Evolutionary conservation across 2,113 vertebrate genomes (phyloP).

Genomic region (Proterorhinus semilunaris): DNA sequence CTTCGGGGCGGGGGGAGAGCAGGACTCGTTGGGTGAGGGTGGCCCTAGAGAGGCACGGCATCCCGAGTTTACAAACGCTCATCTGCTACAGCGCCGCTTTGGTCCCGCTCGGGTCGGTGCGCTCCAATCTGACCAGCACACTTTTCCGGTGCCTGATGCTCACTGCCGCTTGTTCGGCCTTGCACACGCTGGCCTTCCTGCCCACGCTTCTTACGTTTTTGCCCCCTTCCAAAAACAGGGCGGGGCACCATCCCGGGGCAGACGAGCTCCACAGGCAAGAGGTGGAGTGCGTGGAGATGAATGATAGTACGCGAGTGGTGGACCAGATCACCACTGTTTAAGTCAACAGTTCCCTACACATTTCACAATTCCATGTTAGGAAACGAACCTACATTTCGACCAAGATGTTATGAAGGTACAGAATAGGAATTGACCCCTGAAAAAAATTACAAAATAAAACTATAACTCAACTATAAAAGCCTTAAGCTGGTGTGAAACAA

Average conservation of each 20-base stretch:
- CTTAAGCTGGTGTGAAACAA: no score
- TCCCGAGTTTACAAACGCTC: conserved; percentile 95
- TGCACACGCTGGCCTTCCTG: conserved; percentile 98
- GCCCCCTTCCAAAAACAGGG: conserved; percentile 92
- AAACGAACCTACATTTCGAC: no score
- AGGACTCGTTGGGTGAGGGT: conserved; percentile 97
- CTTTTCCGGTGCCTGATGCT: conserved; percentile 98
- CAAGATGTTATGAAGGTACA: no score
- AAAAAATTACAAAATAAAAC: no score
- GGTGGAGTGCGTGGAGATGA: conserved; percentile 97
- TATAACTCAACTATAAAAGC: no score
- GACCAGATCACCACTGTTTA: conserved; percentile 99
- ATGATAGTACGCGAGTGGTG: conserved; percentile 94
- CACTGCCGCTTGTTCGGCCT: conserved; percentile 94
- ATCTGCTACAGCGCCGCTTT: conserved; percentile 94
- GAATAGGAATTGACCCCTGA: no score
- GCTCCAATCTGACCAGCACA: conserved; percentile 97
- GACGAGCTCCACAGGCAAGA: conserved; percentile 82
- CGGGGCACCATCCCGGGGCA: conserved; percentile 72
- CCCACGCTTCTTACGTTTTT: conserved; percentile 98
- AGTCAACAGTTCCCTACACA: background rate
- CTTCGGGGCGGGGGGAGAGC: conserved; percentile 92
- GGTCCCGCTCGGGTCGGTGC: conserved; percentile 91
- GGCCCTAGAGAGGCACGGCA: conserved; percentile 93
- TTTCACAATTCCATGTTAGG: no score